Percentiles rank a stretch among this genome's conserved stretches.
These are phyloP conservation scores for Hozukius guyotensis DNA, from an alignment of 2,797 vertebrate species.

Conservation along the genomic window DNA sequence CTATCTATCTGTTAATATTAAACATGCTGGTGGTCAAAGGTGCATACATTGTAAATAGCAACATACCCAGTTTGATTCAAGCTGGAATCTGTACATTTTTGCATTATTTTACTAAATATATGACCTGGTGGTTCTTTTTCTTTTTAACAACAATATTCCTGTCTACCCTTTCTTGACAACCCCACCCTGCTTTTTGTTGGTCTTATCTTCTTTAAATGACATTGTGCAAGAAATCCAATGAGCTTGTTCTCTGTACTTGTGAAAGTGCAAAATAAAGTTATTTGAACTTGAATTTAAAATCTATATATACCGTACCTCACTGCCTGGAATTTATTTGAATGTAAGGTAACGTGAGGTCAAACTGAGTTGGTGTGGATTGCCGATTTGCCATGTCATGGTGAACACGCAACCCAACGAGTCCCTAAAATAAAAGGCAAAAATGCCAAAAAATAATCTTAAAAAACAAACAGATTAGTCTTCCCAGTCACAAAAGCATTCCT, in stretches of 20 bases:
- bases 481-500: not conserved
- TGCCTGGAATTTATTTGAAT: not conserved
- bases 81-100: not conserved
- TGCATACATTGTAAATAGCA: not conserved
- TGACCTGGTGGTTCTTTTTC: not conserved
- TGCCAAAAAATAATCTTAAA: not conserved
- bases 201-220: not conserved
- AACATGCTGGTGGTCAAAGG: not conserved
- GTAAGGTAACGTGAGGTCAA: not conserved
- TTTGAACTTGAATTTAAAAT: not conserved
- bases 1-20: not conserved
- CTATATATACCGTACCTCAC: not conserved
- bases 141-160: not conserved
- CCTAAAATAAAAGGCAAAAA: not conserved
- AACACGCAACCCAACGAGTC: not conserved
- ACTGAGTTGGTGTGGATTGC: not conserved
- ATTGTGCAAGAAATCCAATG: fast-evolving
- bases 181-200: too few relatives aligned
- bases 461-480: not conserved
- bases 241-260: not conserved
- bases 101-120: not conserved
- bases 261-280: not conserved
- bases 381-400: not conserved
- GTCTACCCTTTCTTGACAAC: not conserved
- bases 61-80: not conserved